phyloP scores from a whole-genome alignment of 2,888 invertebrate genomes.

The Julus scanicus region DNA sequence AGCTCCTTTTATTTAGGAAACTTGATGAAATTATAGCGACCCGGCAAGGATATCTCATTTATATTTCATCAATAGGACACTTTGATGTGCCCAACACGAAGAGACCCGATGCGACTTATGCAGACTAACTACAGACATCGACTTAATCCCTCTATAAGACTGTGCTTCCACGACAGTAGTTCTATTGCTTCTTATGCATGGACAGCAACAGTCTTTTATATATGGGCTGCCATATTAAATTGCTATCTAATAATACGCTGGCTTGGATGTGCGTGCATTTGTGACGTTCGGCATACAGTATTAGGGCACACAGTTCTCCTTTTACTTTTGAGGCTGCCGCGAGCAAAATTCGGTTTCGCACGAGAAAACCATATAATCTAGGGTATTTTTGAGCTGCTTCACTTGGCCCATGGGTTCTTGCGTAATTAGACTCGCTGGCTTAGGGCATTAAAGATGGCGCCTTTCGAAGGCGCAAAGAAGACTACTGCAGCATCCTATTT shows the following conservation, averaged over 20 bases:
- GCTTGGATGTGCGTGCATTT: conserved; percentile 39
- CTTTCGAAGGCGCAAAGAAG: neutral
- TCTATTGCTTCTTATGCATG: conserved; percentile 16
- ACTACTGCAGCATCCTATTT: neutral
- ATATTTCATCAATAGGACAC: neutral
- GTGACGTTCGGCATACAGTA: neutral
- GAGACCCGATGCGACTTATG: neutral
- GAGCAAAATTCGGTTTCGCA: conserved; percentile 12
- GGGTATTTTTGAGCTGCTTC: neutral
- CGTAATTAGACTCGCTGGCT: conserved; percentile 26
- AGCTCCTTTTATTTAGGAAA: neutral
- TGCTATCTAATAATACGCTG: conserved; percentile 40
- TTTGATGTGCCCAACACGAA: neutral
- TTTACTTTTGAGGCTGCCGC: conserved; percentile 34
- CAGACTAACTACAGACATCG: neutral
- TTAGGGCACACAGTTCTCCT: neutral
- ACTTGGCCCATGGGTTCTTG: neutral
- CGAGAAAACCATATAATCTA: conserved; percentile 36
- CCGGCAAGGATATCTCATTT: neutral
- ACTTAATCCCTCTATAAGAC: neutral
- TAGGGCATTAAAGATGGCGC: conserved; percentile 24
- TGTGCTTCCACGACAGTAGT: neutral
- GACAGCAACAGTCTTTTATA: neutral
- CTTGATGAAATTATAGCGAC: neutral
- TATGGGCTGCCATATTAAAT: neutral